A percentile compares a stretch with the other conserved stretches of the same genome.
phyloP scores from a whole-genome alignment of 2,888 invertebrate species.

The Mamestra brassicae region DNA sequence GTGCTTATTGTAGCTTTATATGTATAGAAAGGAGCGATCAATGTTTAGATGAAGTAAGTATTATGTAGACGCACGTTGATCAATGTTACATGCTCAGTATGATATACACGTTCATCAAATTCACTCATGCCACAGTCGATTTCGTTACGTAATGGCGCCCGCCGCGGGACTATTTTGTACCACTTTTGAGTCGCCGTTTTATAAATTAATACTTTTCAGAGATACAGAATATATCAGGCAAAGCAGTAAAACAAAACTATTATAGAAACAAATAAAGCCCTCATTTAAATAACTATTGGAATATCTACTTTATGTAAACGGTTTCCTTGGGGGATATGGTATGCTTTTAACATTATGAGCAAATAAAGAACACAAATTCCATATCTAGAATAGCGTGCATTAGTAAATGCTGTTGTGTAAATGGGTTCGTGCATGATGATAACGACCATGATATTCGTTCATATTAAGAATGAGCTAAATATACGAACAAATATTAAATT shows the following conservation, averaged over 20 bases:
- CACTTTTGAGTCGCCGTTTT: constrained; percentile 13
- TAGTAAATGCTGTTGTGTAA: background rate
- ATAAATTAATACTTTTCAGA: constrained; percentile 9
- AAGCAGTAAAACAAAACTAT: background rate
- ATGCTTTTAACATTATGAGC: background rate
- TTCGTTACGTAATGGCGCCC: constrained; percentile 67
- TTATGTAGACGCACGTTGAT: constrained; percentile 63
- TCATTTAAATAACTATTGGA: background rate
- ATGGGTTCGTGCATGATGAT: background rate
- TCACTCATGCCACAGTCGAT: constrained; percentile 51
- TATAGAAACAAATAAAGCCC: background rate
- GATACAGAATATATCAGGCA: background rate
- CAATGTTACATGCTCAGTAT: constrained; percentile 49
- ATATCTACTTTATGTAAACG: background rate
- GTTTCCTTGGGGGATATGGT: background rate
- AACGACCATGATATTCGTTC: background rate
- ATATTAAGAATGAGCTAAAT: background rate
- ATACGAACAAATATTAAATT: background rate
- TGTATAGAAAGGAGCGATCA: constrained; percentile 61
- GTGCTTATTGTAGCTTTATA: constrained; percentile 71
- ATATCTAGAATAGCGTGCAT: background rate
- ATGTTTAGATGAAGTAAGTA: constrained; percentile 67
- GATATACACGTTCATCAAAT: constrained; percentile 53
- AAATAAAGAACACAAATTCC: background rate
- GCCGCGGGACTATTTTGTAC: constrained; percentile 53